Evolutionary conservation across 2,113 vertebrate genomes (phyloP), one percentile per base, ranked within the genome.

Genomic region (Nothocercus nigrocapillus): DNA sequence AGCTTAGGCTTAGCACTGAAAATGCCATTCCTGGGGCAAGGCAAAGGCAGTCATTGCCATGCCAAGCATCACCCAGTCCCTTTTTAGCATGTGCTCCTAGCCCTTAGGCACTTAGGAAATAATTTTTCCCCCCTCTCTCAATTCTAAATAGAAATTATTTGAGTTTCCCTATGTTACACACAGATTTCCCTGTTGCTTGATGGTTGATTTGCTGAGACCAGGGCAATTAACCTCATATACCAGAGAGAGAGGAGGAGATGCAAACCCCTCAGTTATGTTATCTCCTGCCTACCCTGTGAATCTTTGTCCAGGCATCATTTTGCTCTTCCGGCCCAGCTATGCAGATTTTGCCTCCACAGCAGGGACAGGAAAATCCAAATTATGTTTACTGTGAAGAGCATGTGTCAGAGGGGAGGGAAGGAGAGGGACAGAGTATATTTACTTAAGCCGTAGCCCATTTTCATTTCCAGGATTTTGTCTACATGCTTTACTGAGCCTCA

Each of bases 381-480:
- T 83, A 14, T 72, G 63, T 84, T 94, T 89, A 36, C 30, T 38
- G 13, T 0, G 1, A 90, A 73, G 9, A 72, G 16, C 24, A 63
- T 3, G 0, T 19, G 3, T 18, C 44, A 67, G 22, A 73, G 3
- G 9, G 3, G 32, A 78, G 9, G 12, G 18, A 34, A 68, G 11
- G n/a, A 0, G 0, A 69, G 7, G 11, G 13, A 66, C 53, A 59
- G 76, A 82, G 24, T n/a, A 24, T 63, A 74, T 88, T 88, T 88
- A 63, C 44, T 81, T 78, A 82, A 93, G 10, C 28, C 78, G 32
- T 64, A 74, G 8, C 11, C 9, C 17, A 47, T 87, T 95, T 90
- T 67, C 8, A 44, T 78, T 90, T 92, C 22, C 51, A 87, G 77
- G 47, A 89, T 93, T 92, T 88, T 92, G 30, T 78, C 83, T 92